Base-by-base conservation (phyloP, 2,113 vertebrate genomes). In the Fregetta grallaria region DNA sequence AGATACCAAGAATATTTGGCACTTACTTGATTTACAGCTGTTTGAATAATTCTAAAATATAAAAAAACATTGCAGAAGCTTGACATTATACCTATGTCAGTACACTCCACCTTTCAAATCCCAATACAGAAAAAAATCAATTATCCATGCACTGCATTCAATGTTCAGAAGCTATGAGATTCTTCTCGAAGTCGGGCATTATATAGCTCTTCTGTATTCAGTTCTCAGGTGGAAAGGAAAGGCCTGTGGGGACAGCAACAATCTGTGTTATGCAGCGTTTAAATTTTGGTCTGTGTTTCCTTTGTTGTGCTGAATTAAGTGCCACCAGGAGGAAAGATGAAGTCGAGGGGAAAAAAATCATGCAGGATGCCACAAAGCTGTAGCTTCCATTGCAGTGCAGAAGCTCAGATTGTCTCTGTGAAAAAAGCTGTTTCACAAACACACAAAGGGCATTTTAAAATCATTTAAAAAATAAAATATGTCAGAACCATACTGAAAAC, bases 391-490 rank as follows among this genome's bases (percentile, higher is more conserved):
- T 93, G 68, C 22, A 91, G 85, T 71, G 47, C 38, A 96, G 88
- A 47, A 91, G 44, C 71, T 97, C 82, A 75, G 91, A 92, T 56
- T 84, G 76, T 68, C 42, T 82, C 83, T 89, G 87, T 92, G 92
- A 96, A 95, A 96, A 92, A 96, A 94, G 23, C 15, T 94, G 73
- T 93, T 95, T 90, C 66, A 95, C 29, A 96, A 97, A 97, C 84
- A 94, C 58, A 96, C 75, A 97, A 96, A 96, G 76, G 61, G 21
- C 88, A 97, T 95, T 97, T 98, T 59, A 95, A 97, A 95, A 96
- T 52, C 9, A 66, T 65, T 95, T 98, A 94, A 96, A 97, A 97
- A 97, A 96, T 94, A 95, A 97, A 97, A 95, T 97, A 97, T 91
- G 78, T 95, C 95, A 98, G 78, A 95, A 80, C 70, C 71, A 93